phyloP scores from a whole-genome alignment of 2,113 vertebrate species.

The Benitochromis conjunctus region DNA sequence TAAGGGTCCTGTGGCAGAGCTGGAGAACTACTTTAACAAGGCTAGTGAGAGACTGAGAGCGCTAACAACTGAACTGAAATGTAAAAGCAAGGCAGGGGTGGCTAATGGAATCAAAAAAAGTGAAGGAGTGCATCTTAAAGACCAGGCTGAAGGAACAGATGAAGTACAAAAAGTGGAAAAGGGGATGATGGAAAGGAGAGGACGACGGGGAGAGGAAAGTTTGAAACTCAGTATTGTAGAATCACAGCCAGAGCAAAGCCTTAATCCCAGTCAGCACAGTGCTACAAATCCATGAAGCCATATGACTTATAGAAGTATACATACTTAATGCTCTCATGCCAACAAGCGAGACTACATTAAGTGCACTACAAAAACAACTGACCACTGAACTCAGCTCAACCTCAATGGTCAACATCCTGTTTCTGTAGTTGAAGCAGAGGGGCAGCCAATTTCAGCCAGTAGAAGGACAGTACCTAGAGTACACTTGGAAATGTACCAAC shows the following conservation, averaged over 20 bases:
- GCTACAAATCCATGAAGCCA: neutral
- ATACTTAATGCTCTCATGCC: neutral
- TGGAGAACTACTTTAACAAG: slow-evolving; percentile 46
- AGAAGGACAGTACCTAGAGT: neutral
- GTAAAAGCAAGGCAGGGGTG: neutral
- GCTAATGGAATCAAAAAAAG: neutral
- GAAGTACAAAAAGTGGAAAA: neutral
- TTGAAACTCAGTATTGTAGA: slow-evolving; percentile 52
- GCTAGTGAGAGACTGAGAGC: slow-evolving; percentile 7
- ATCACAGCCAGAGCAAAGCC: slow-evolving; percentile 17
- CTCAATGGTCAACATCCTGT: neutral
- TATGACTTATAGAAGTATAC: neutral
- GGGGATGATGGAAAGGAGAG: neutral
- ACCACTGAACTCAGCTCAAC: neutral
- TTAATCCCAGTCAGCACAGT: neutral
- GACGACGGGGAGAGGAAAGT: neutral
- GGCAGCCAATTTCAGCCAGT: neutral
- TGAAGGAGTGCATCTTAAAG: neutral
- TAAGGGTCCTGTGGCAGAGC: slow-evolving; percentile 40
- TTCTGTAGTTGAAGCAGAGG: neutral
- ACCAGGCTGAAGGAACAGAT: neutral
- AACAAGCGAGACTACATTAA: neutral
- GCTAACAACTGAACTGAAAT: neutral
- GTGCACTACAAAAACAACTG: neutral
- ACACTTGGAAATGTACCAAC: neutral